Evolutionary conservation across 2,888 invertebrate species (phyloP).

Genomic region (Epicampocera succincta): DNA sequence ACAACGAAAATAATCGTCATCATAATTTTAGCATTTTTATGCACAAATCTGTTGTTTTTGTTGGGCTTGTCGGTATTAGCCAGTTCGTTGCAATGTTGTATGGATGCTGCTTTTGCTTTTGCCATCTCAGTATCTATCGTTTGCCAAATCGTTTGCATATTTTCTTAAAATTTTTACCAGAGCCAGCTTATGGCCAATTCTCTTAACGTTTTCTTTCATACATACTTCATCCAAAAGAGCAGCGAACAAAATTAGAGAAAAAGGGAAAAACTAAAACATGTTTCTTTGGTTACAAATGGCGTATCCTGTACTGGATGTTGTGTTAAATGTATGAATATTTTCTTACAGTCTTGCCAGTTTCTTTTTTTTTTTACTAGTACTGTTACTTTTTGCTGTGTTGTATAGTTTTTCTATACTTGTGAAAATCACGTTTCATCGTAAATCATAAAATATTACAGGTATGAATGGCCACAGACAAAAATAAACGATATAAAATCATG

Average conservation of each 20-base stretch:
- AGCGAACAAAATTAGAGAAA: constrained; percentile 9
- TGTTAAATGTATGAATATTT: constrained; percentile 52
- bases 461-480: constrained; percentile 63
- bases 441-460: constrained; percentile 71
- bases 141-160: constrained; percentile 70
- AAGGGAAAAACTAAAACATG: constrained; percentile 50
- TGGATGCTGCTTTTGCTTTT: constrained; percentile 53
- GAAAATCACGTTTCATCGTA: constrained; percentile 74
- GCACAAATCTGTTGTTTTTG: constrained; percentile 23
- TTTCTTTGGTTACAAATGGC: constrained; percentile 60
- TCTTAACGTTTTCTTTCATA: constrained; percentile 25
- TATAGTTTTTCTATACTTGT: constrained; percentile 27
- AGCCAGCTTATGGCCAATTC: constrained; percentile 60
- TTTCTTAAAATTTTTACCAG: constrained; percentile 45
- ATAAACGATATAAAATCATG: background rate
- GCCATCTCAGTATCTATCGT: constrained; percentile 56
- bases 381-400: too few relatives aligned
- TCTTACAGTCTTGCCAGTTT: constrained; percentile 31
- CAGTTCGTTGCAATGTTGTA: constrained; percentile 66
- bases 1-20: constrained; percentile 68
- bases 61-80: constrained; percentile 34
- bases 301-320: constrained; percentile 62
- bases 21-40: constrained; percentile 64
- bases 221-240: background rate
- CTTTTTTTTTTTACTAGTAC: constrained; percentile 8